These are phyloP conservation scores for Zaprionus gabonicus DNA, from an alignment of 1,140 invertebrate species.

Conservation along the genomic window DNA sequence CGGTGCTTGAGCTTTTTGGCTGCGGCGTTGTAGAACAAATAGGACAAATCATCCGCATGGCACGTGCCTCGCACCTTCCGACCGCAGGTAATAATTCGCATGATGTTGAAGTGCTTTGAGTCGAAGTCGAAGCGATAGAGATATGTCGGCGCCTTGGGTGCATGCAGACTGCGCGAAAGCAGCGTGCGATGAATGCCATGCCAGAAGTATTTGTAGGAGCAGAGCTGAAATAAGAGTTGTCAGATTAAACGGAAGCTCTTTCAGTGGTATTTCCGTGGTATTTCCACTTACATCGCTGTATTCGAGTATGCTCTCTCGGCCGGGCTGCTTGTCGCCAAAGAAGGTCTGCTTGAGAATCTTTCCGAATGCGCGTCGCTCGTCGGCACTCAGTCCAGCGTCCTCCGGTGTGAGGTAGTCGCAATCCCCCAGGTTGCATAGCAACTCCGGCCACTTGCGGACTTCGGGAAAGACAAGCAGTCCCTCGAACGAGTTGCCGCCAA, in stretches of 20 bases:
- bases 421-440: constrained; percentile 65
- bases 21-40: constrained; percentile 86
- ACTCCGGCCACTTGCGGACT: constrained; percentile 72
- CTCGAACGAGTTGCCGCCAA: constrained; percentile 84
- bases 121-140: constrained; percentile 85
- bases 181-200: constrained; percentile 84
- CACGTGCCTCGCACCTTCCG: constrained; percentile 84
- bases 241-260: not conserved
- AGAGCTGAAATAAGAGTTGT: constrained; percentile 68
- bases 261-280: not conserved
- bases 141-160: constrained; percentile 82
- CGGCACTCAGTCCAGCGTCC: constrained; percentile 64
- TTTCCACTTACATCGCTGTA: constrained; percentile 76
- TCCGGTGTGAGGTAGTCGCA: constrained; percentile 65
- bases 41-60: constrained; percentile 88
- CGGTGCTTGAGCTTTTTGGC: constrained; percentile 83
- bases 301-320: constrained; percentile 66
- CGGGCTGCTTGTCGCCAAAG: constrained; percentile 68
- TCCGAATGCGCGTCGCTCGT: constrained; percentile 68
- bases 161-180: constrained; percentile 70
- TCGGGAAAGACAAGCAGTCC: constrained; percentile 80
- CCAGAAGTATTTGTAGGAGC: constrained; percentile 84
- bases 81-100: constrained; percentile 84
- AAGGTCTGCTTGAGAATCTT: constrained; percentile 49
- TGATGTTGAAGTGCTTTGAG: constrained; percentile 78